Base-by-base conservation (phyloP, 2,888 invertebrate genomes). In the Alviniconcha strummeri region DNA sequence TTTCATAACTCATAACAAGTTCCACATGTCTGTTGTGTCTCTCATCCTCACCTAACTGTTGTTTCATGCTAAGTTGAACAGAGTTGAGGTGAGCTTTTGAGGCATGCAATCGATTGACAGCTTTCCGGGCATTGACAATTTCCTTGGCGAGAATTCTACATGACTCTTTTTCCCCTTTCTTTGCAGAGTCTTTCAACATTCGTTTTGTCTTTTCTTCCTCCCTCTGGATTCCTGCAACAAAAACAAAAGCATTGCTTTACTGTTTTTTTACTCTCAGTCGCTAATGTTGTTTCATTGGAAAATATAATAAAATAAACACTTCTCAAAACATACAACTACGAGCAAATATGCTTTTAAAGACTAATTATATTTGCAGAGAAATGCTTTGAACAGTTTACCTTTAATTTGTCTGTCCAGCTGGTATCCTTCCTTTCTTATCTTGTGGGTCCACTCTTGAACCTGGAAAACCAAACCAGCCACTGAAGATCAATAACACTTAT, bases 81-180 rank as follows among this genome's bases (percentile, higher is more conserved):
- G 99, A 99, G 94, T 98, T 99, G 52, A 99, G 95, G 91, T 99
- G 99, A 9, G 99, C 99, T 94, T 99, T 99, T 13, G 98, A 98
- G 0, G 98, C 97, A 93, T 99, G 96, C 88, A 99, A 97, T 94
- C 91, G 98, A 91, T 95, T 96, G 64, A 98, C 95, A 0, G 98
- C 97, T 94, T 97, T 98, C 82, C 97, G 95, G 0, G 98, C 97
- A 86, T 96, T 94, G 67, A 99, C 95, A 76, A 99, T 96, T 95
- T 99, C 98, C 92, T 98, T 98, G 0, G 99, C 99, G 83, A 99
- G 94, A 90, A 99, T 97, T 83, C 96, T 95, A 92, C 99, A 99
- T 0, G 98, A 97, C 93, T 98, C 98, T 91, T 96, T 97, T 93
- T 99, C 98, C 84, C 96, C 97, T 92, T 98, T 99, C 88, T 97